phyloP scores from a whole-genome alignment of 2,888 invertebrate genomes.

The Monoplex corrugatus region DNA sequence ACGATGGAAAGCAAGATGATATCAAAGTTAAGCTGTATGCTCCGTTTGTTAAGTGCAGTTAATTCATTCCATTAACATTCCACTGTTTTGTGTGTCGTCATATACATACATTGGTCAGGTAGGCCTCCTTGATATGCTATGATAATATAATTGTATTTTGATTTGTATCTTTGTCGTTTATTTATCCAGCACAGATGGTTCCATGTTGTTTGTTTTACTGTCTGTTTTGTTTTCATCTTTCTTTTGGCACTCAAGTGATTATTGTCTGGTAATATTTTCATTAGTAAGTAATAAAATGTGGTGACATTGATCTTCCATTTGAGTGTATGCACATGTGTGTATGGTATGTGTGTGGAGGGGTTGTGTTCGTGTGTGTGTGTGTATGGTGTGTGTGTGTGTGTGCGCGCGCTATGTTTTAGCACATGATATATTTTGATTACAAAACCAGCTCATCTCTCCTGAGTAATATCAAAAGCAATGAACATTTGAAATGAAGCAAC shows the following conservation, averaged over 20 bases:
- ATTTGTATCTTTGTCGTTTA: not conserved
- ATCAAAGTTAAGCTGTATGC: not conserved
- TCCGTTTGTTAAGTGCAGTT: no score
- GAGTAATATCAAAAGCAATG: no score
- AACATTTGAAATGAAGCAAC: no score
- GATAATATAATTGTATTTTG: not conserved
- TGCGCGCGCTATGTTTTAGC: not conserved
- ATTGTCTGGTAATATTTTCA: not conserved
- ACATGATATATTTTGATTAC: no score
- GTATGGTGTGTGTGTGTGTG: not conserved
- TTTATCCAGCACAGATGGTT: not conserved
- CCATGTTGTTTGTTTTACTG: not conserved
- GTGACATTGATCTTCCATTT: not conserved
- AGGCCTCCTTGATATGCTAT: not conserved
- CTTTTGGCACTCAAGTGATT: not conserved
- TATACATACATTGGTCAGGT: not conserved
- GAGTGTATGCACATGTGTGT: not conserved
- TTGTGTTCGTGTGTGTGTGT: not conserved
- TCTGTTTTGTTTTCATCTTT: not conserved
- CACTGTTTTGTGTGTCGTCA: not conserved
- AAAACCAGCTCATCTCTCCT: no score
- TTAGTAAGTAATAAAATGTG: not conserved
- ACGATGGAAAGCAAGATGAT: not conserved
- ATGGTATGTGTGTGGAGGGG: not conserved
- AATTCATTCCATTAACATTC: conserved; percentile 32